Base-by-base conservation (phyloP, 2,888 invertebrate species). In the Eilema griseolum region DNA sequence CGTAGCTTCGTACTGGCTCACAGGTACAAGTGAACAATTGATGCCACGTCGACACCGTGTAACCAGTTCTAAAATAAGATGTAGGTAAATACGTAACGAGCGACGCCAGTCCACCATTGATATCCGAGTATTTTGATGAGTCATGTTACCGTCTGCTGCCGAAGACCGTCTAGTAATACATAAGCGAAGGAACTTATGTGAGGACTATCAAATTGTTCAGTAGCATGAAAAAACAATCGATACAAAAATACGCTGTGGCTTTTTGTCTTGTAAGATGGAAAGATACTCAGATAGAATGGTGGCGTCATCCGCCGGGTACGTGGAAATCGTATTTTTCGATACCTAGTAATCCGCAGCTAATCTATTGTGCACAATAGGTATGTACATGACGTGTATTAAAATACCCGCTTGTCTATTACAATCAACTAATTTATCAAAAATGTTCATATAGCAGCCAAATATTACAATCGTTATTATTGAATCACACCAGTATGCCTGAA, bases 31-130 rank as follows among this genome's bases (percentile, higher is more conserved):
- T 69, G 68, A 63, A 71, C 77, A 78, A 78, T 77, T 73, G 81
- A 82, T 82, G 78, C 78, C 84, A 82, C 82, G 80, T 81, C 86
- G 79, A 70, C 76, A 72, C 74, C 74, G 73, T 77, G 70, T 78
- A 71, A 73, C 59, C 77, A 73, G 83, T 83, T 86, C 86, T 87
- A 90, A 87, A 89, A 87, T 87, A 89, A 88, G 86, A 86, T 77
- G 76, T 74, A n/a, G n/a, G n/a, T n/a, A 82, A 83, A 83, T 78
- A 81, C 77, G 78, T 75, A 82, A 77, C 81, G 80, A 24, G 59
- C 80, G 76, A 71, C 81, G 76, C 77, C 78, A 69, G 83, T 82
- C 85, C 85, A 87, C 84, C 88, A 88, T 87, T 87, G 89, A 88
- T 88, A 83, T 75, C 73, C 61, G 72, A 75, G 74, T 79, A 79